Evolutionary conservation across 64 coral and sea anemone species (phyloP).

Genomic region (Montipora efflorescens): DNA sequence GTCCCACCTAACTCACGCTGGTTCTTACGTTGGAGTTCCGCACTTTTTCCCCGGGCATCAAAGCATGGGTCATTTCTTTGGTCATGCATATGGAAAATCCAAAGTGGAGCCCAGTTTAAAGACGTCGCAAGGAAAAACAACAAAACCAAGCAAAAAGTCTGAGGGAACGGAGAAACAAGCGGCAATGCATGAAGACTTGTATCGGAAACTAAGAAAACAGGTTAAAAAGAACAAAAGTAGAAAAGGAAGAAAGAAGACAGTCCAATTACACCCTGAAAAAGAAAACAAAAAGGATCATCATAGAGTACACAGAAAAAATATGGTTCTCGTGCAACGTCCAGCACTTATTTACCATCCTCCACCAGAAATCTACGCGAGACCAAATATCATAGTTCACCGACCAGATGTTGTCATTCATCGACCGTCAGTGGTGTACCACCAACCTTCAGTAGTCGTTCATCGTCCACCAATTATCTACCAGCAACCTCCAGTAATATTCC

Average conservation of each 20-base stretch:
- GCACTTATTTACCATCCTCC: conserved; percentile 85
- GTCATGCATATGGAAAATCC: conserved; percentile 68
- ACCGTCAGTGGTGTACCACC: conserved; percentile 85
- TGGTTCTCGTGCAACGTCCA: conserved; percentile 74
- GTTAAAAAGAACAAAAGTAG: background rate
- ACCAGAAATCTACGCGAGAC: conserved; percentile 87
- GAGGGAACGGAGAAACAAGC: background rate
- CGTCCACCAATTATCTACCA: conserved; percentile 87
- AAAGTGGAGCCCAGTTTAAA: conserved; percentile 43
- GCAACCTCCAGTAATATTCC: conserved; percentile 86
- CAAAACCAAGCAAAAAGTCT: background rate
- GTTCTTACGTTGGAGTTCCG: conserved; percentile 65
- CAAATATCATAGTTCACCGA: conserved; percentile 83
- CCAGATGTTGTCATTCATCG: conserved; percentile 89
- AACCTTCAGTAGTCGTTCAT: conserved; percentile 90
- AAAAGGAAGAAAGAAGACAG: background rate
- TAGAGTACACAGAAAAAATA: conserved; percentile 79
- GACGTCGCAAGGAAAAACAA: background rate
- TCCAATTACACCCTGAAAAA: conserved; percentile 11
- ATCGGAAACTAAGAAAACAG: background rate
- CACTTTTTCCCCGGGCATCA: conserved; percentile 68
- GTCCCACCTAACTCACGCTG: conserved; percentile 55
- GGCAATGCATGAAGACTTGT: background rate
- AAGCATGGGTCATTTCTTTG: conserved; percentile 34
- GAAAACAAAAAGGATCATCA: conserved; percentile 28